phyloP scores from a whole-genome alignment of 2,888 invertebrate species.

The Gisinianus flammeolus region DNA sequence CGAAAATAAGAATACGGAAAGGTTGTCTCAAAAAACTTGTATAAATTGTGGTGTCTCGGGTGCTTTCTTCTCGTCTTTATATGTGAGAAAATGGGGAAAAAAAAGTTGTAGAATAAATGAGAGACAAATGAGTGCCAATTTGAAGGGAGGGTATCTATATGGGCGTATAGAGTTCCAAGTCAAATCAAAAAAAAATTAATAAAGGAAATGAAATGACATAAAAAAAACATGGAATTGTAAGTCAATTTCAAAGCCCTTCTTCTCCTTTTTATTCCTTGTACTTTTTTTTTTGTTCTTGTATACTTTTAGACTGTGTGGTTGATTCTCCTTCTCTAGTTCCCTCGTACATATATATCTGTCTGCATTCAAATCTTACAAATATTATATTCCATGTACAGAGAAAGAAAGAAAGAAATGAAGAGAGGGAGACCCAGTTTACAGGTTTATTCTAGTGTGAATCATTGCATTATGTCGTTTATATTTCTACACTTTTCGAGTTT shows the following conservation, averaged over 20 bases:
- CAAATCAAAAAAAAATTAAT: constrained; percentile 44
- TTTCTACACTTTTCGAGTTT: constrained; percentile 33
- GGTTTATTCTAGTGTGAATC: constrained; percentile 31
- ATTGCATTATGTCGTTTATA: not conserved
- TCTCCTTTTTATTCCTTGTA: not conserved
- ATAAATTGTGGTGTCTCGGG: too few relatives aligned
- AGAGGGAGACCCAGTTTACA: constrained; percentile 1
- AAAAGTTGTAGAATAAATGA: constrained; percentile 54
- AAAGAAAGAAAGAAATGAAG: not conserved
- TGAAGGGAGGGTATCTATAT: constrained; percentile 56
- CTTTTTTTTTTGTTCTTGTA: not conserved
- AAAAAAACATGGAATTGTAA: constrained; percentile 39
- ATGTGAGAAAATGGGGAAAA: constrained; percentile 40
- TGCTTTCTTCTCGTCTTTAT: not conserved
- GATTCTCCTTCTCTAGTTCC: not conserved
- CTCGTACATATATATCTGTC: not conserved
- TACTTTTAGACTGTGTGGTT: not conserved
- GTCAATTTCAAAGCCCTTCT: constrained; percentile 32
- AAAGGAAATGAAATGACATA: constrained; percentile 47
- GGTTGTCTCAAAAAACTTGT: not conserved
- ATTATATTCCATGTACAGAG: not conserved
- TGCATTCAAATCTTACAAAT: not conserved
- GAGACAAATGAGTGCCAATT: constrained; percentile 59
- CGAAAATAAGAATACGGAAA: not conserved
- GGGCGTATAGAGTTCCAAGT: constrained; percentile 50